Base-by-base conservation (phyloP, 64 coral and sea anemone species). In the Dendrophyllia cribrosa region DNA sequence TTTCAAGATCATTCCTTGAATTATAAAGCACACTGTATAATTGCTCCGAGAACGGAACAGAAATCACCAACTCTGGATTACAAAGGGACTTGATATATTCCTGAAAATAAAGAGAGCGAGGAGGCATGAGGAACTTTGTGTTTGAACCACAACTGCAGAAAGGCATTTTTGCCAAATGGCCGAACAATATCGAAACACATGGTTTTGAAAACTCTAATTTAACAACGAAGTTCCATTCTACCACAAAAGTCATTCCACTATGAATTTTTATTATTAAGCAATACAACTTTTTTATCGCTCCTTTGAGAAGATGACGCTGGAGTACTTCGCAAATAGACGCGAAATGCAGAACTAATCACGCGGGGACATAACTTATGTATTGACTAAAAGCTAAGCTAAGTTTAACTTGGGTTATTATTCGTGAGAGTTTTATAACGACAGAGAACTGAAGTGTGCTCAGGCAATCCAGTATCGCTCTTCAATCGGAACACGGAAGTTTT, bases 61-160 rank as follows among this genome's bases (percentile, higher is more conserved):
- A 7, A 0, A 67, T 75, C 3, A 66, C 43, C 24, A 81, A 20
- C 63, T 97, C 92, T 5, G 95, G 95, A 10, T 75, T 82, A 69
- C 95, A 97, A 17, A 94, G 84, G 0, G 95, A 91, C 74, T 93
- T 97, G 8, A 97, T 94, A 45, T 97, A 97, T n/a, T 94, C 91
- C 95, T 97, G 77, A 51, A 93, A 83, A 26, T 19, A 45, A 7
- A 51, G n/a, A 67, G 59, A 61, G 7, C 14, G 61, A 14, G 16
- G 1, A 59, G 19, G 59, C 5, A 19, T 23, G 9, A 13, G 22
- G 15, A 8, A 3, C 11, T 3, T 51, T 55, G 1, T 34, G 15
- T 6, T 1, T 2, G 6, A 3, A 19, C 6, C 26, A 14, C 23
- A 61, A 0, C 45, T 34, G 34, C 49, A 75, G 6, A 8, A 3